Percentiles rank a stretch among this genome's conserved stretches.
Conservation (phyloP, 1,140 invertebrate species). For the Agrypnia vestita region DNA sequence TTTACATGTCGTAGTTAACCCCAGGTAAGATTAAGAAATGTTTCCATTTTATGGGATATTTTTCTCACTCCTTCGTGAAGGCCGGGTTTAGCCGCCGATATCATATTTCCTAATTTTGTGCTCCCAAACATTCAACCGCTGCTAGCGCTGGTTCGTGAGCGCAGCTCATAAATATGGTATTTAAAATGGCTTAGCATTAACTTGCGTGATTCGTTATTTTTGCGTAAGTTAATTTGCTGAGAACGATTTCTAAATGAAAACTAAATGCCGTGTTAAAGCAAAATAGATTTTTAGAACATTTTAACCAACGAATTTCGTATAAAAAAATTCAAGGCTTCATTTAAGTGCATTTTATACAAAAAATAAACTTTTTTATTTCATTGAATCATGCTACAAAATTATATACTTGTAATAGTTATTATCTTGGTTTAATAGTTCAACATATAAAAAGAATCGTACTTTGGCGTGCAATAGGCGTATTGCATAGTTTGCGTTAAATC, state of each 20-base stretch:
- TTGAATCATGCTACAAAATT: no score
- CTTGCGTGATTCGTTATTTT: constrained; percentile 32
- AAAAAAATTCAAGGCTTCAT: background rate
- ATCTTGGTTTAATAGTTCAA: no score
- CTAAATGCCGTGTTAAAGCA: constrained; percentile 15
- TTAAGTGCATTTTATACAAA: no score
- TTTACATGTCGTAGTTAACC: no score
- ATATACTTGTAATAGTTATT: no score
- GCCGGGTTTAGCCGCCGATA: background rate
- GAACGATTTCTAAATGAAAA: constrained; percentile 33
- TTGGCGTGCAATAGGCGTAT: no score
- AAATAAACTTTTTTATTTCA: no score
- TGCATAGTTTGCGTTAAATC: no score
- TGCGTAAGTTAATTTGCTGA: constrained; percentile 36
- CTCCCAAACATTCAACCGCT: constrained; percentile 21
- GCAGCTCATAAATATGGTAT: constrained; percentile 36
- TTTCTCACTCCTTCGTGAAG: background rate
- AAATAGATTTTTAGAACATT: constrained; percentile 2
- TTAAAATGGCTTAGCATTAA: constrained; percentile 18
- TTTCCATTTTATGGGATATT: background rate
- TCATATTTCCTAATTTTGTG: constrained; percentile 38
- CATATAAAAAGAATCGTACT: no score
- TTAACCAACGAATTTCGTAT: background rate
- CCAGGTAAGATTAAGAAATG: no score
- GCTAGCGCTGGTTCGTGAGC: constrained; percentile 2